Evolutionary conservation across 2,797 vertebrate genomes (phyloP).

Genomic region (Micropoecilia bifurca): DNA sequence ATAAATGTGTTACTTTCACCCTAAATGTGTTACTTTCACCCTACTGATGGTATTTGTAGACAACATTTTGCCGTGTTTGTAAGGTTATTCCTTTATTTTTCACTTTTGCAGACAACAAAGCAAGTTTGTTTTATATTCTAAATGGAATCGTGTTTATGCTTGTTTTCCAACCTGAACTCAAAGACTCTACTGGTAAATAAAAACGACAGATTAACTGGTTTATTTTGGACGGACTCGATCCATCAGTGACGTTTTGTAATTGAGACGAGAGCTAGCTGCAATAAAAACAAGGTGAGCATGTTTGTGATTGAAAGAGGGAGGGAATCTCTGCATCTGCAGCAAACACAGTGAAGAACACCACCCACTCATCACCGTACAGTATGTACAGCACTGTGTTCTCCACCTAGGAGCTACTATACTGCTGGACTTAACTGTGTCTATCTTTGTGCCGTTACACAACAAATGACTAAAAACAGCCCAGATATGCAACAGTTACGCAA

Average conservation of each 20-base stretch:
- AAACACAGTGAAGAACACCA: constrained; percentile 14
- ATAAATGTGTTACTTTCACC: too few relatives aligned
- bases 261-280: background rate
- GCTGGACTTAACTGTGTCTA: constrained; percentile 44
- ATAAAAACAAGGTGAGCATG: background rate
- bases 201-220: background rate
- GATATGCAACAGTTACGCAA: constrained; percentile 65
- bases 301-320: constrained; percentile 16
- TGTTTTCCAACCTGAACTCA: too few relatives aligned
- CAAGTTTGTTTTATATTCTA: too few relatives aligned
- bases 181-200: background rate
- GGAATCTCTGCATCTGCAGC: constrained; percentile 29
- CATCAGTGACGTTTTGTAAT: background rate
- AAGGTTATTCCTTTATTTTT: too few relatives aligned
- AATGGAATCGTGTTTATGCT: too few relatives aligned
- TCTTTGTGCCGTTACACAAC: constrained; percentile 66
- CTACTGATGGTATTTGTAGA: too few relatives aligned
- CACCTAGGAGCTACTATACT: constrained; percentile 42
- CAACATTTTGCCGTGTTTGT: too few relatives aligned
- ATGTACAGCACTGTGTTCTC: constrained; percentile 26
- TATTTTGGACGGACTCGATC: background rate
- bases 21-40: too few relatives aligned
- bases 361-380: constrained; percentile 30
- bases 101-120: too few relatives aligned
- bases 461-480: constrained; percentile 60